Percentiles rank a stretch among this genome's conserved stretches.
These are phyloP conservation scores for Caenorhabditis imperialis DNA, from an alignment of 2,888 invertebrate species.

Conservation along the genomic window DNA sequence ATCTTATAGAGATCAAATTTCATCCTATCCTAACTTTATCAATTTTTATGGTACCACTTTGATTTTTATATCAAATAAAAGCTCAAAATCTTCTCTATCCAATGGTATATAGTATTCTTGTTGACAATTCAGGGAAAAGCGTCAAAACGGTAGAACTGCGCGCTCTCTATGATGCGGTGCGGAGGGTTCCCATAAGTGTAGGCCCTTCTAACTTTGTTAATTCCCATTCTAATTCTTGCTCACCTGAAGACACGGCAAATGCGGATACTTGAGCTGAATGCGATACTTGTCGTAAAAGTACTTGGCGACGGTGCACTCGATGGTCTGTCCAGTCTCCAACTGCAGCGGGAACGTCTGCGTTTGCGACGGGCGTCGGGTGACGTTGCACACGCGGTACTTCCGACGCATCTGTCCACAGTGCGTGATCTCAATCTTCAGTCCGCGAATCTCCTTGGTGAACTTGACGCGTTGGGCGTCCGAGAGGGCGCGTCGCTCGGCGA, in stretches of 20 bases:
- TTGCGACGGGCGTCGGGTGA: slow-evolving; percentile 97
- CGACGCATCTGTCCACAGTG: slow-evolving; percentile 98
- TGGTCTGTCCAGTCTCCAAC: slow-evolving; percentile 93
- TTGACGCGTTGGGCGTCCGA: slow-evolving; percentile 85
- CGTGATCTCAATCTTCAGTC: slow-evolving; percentile 99
- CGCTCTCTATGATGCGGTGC: too few relatives aligned
- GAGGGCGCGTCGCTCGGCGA: slow-evolving; percentile 73
- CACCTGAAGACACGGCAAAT: slow-evolving; percentile 94
- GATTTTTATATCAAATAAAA: too few relatives aligned
- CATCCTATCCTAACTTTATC: too few relatives aligned
- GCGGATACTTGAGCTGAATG: slow-evolving; percentile 82
- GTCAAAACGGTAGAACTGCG: neutral
- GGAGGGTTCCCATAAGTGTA: too few relatives aligned
- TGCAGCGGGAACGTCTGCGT: slow-evolving; percentile 99
- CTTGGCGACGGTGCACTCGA: slow-evolving; percentile 99
- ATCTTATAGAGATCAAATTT: too few relatives aligned
- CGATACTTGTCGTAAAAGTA: slow-evolving; percentile 99
- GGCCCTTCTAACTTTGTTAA: too few relatives aligned
- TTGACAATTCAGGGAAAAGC: too few relatives aligned
- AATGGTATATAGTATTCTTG: too few relatives aligned
- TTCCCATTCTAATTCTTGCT: too few relatives aligned
- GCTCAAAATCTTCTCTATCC: too few relatives aligned
- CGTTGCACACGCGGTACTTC: slow-evolving; percentile 99
- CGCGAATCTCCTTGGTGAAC: slow-evolving; percentile 99
- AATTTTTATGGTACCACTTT: too few relatives aligned